Conservation (phyloP, 1,140 invertebrate species). For the Drosophila asahinai region DNA sequence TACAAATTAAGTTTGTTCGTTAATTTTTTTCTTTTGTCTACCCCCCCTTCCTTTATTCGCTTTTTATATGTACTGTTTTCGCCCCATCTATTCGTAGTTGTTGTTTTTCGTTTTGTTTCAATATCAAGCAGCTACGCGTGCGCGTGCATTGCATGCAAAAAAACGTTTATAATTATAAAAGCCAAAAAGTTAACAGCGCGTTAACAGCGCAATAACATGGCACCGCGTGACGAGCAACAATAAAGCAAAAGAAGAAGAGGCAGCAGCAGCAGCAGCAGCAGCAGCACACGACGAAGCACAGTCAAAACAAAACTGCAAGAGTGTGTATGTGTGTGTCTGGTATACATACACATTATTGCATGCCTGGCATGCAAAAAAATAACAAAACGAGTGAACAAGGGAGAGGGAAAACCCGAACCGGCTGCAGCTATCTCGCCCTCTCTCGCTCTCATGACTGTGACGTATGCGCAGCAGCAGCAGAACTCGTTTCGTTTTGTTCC, state of each 20-base stretch:
- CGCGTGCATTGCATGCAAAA: slow-evolving; percentile 67
- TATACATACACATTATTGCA: slow-evolving; percentile 52
- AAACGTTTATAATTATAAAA: slow-evolving; percentile 18
- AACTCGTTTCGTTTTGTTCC: slow-evolving; percentile 63
- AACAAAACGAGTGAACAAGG: slow-evolving; percentile 16
- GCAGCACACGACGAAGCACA: slow-evolving; percentile 20
- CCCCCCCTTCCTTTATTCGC: slow-evolving; percentile 20
- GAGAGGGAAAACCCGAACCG: slow-evolving; percentile 45
- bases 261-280: background rate
- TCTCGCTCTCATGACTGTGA: slow-evolving; percentile 44
- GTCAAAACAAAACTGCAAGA: slow-evolving; percentile 36
- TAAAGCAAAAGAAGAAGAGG: slow-evolving; percentile 4
- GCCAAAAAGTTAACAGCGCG: slow-evolving; percentile 43
- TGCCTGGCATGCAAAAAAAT: slow-evolving; percentile 51
- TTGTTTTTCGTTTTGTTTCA: slow-evolving; percentile 51
- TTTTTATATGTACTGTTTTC: slow-evolving; percentile 13
- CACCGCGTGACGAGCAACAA: slow-evolving; percentile 15
- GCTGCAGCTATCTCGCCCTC: slow-evolving; percentile 41
- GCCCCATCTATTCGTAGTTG: slow-evolving; percentile 17
- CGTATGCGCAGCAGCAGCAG: slow-evolving; percentile 71
- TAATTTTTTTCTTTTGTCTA: background rate
- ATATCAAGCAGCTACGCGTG: slow-evolving; percentile 74
- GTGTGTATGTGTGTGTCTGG: slow-evolving; percentile 22
- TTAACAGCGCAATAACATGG: slow-evolving; percentile 34
- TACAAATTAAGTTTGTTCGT: slow-evolving; percentile 62